Percentiles rank a stretch among this genome's conserved stretches.
phyloP scores from a whole-genome alignment of 2,113 vertebrate species.

The Sylvicapra grimmia region DNA sequence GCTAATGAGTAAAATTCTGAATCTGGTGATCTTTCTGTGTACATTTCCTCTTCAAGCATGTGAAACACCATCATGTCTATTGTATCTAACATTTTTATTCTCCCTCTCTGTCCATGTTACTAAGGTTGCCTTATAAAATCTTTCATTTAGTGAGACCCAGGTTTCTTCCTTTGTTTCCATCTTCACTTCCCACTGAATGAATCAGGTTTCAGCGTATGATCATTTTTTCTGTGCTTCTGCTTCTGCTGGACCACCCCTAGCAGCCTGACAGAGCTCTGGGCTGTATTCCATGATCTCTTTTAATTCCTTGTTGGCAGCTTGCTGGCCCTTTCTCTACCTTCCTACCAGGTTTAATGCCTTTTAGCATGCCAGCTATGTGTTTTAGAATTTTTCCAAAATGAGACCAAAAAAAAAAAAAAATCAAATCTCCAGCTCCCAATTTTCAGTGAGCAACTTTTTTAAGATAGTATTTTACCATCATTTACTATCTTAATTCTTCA shows the following conservation, averaged over 20 bases:
- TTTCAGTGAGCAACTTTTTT: not conserved
- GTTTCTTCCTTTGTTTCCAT: not conserved
- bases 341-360: conserved; percentile 48
- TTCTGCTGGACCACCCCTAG: not conserved
- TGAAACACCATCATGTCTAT: not conserved
- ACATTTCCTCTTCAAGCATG: not conserved
- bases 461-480: not conserved
- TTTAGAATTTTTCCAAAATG: conserved; percentile 32
- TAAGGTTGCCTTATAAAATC: not conserved
- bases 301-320: conserved; percentile 50
- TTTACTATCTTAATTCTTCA: not conserved
- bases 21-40: not conserved
- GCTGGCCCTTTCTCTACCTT: not conserved
- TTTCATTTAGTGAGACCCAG: not conserved
- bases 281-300: conserved; percentile 40
- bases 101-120: not conserved
- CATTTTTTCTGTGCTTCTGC: not conserved
- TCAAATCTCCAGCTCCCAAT: not conserved
- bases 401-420: not conserved
- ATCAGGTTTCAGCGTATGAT: not conserved
- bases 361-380: conserved; percentile 9
- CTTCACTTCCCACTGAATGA: not conserved
- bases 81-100: not conserved
- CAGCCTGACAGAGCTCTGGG: conserved; percentile 21
- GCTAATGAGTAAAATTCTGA: not conserved